Evolutionary conservation across 2,888 invertebrate species (phyloP), one percentile per base, ranked within the genome.

Genomic region (Caenorhabditis sp.): DNA sequence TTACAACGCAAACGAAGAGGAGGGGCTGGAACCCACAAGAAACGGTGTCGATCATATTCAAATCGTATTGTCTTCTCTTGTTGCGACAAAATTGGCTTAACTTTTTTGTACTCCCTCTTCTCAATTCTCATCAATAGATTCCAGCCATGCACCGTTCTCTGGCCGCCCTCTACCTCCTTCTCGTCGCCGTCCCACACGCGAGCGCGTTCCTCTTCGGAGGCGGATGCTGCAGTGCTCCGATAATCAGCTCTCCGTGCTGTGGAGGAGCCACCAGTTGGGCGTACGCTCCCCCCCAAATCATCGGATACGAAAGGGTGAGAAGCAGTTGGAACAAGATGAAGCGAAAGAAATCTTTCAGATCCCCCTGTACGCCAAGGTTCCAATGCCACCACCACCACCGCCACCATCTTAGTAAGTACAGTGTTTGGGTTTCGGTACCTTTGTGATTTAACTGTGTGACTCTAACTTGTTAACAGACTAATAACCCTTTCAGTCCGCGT

Each of bases 361-460:
- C 20, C 71, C 71, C 37, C 26, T 71, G 39, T 71, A 71, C 48
- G 71, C 71, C n/a, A 71, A 71, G 41, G 71, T 71, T 26, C 71
- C 71, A 35, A 62, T 71, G 62, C 62, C 71, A 22, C 27, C 62
- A 17, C 71, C 71, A 48, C 55, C 43, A 58, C 8, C 9, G 17
- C 41, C n/a, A n/a, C n/a, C n/a, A n/a, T n/a, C n/a, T n/a, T 70
- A 70, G 70, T 70, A 46, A 70, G 70, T 70, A 52, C 7, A 4
- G 1, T 22, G 5, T 17, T 22, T 32, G n/a, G n/a, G n/a, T 20
- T 17, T 20, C 13, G 9, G 15, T 17, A 20, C 32, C 24, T 20
- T 22, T 24, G 37, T 27, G 24, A n/a, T 41, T 30, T 32, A 17
- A 48, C 26, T 17, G 43, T 43, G 43, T 41, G n/a, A 4, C 37